Conservation (phyloP, 2,797 vertebrate species). For the Acanthopagrus latus region DNA sequence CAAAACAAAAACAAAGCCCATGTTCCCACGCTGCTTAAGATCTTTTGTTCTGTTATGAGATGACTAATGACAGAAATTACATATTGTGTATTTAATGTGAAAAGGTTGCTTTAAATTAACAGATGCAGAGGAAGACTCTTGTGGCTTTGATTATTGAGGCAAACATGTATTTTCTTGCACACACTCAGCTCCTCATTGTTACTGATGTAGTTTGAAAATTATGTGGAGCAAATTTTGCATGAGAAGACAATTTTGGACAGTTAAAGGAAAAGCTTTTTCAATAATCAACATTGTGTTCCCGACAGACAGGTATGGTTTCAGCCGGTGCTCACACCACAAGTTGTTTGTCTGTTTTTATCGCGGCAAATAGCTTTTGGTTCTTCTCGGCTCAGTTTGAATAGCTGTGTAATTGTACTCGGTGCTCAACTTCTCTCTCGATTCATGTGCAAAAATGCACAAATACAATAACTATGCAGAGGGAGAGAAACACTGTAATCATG, state of each 20-base stretch:
- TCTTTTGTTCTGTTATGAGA: no score
- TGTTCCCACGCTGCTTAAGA: no score
- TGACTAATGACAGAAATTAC: no score
- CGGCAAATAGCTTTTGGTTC: slow-evolving; percentile 70
- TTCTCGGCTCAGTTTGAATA: slow-evolving; percentile 74
- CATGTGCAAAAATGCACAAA: slow-evolving; percentile 86
- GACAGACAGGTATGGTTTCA: slow-evolving; percentile 72
- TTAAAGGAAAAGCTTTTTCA: slow-evolving; percentile 60
- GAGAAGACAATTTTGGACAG: slow-evolving; percentile 57
- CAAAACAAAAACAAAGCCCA: no score
- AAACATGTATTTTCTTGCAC: slow-evolving; percentile 29
- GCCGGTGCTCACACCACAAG: slow-evolving; percentile 60
- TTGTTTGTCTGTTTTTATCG: slow-evolving; percentile 72
- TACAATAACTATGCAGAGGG: slow-evolving; percentile 81
- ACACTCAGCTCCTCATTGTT: slow-evolving; percentile 24
- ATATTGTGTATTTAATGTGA: neutral
- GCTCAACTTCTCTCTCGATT: slow-evolving; percentile 82
- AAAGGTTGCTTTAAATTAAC: slow-evolving; percentile 16
- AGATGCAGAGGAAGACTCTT: slow-evolving; percentile 12
- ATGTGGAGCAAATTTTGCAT: slow-evolving; percentile 27
- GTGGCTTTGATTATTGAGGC: slow-evolving; percentile 30
- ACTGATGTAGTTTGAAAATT: slow-evolving; percentile 36
- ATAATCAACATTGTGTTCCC: slow-evolving; percentile 60
- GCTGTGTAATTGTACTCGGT: slow-evolving; percentile 79
- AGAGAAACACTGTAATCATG: slow-evolving; percentile 82